Conservation (phyloP, 2,888 invertebrate genomes). For the Drosophila borborema region DNA sequence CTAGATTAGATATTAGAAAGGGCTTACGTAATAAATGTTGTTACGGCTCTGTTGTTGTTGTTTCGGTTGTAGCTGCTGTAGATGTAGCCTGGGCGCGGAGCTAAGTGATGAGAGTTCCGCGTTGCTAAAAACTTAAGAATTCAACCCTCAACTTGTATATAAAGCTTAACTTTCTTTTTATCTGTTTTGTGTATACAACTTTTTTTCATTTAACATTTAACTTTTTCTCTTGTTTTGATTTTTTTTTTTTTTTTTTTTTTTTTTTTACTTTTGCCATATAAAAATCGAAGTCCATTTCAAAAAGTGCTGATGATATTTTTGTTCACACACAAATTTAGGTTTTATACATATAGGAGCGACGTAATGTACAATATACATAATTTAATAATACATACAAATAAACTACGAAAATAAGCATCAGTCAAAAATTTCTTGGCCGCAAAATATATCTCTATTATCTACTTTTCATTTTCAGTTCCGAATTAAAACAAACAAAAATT, state of each 20-base stretch:
- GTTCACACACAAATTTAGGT: slow-evolving; percentile 84
- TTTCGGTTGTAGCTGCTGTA: slow-evolving; percentile 45
- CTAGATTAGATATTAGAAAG: slow-evolving; percentile 56
- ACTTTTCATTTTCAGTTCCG: slow-evolving; percentile 11
- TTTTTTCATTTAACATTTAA: slow-evolving; percentile 44
- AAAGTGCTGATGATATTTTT: slow-evolving; percentile 85
- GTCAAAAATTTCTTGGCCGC: slow-evolving; percentile 85
- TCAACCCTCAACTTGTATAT: slow-evolving; percentile 81
- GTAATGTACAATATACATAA: slow-evolving; percentile 72
- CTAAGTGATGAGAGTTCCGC: slow-evolving; percentile 63
- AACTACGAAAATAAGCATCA: slow-evolving; percentile 82
- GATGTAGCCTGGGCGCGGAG: slow-evolving; percentile 61
- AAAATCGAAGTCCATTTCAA: slow-evolving; percentile 86
- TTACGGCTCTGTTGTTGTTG: slow-evolving; percentile 59
- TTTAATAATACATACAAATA: slow-evolving; percentile 71
- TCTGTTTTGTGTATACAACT: slow-evolving; percentile 60
- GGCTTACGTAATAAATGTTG: slow-evolving; percentile 69
- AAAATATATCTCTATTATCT: slow-evolving; percentile 51
- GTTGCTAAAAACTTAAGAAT: slow-evolving; percentile 78
- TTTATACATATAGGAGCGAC: slow-evolving; percentile 74
- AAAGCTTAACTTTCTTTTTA: slow-evolving; percentile 65
- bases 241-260: slow-evolving; percentile 31
- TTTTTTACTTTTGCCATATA: slow-evolving; percentile 64
- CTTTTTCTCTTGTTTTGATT: slow-evolving; percentile 37
- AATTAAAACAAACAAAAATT: slow-evolving; percentile 21